These are phyloP conservation scores for Fistularia commersonii DNA, from an alignment of 2,797 vertebrate genomes.

Conservation along the genomic window DNA sequence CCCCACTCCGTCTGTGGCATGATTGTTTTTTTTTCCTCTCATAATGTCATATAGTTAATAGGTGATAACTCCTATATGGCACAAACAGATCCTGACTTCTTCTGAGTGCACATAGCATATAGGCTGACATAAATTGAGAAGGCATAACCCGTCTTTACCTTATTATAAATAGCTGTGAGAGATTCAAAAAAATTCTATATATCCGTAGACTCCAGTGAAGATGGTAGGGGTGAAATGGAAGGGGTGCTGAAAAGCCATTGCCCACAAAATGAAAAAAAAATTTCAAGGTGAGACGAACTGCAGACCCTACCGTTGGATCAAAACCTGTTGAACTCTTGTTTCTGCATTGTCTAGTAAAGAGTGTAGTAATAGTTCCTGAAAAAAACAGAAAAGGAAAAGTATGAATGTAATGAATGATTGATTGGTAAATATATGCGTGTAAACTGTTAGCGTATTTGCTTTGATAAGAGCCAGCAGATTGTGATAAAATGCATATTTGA, in stretches of 20 bases:
- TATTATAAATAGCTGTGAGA: constrained; percentile 42
- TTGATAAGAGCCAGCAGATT: constrained; percentile 29
- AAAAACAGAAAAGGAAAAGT: constrained; percentile 2
- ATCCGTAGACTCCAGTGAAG: constrained; percentile 12
- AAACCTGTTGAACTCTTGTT: constrained; percentile 26
- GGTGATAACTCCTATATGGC: constrained; percentile 72
- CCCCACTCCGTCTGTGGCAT: constrained; percentile 80
- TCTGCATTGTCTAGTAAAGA: constrained; percentile 19
- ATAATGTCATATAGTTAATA: constrained; percentile 74
- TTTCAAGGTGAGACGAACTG: constrained; percentile 25
- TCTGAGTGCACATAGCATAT: constrained; percentile 67
- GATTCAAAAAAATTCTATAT: constrained; percentile 6
- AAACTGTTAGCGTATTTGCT: constrained; percentile 29
- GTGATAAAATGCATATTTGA: constrained; percentile 35
- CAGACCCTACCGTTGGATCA: constrained; percentile 19
- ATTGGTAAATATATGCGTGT: not conserved
- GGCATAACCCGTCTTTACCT: constrained; percentile 53
- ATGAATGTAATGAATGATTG: too few species aligned
- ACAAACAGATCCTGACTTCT: constrained; percentile 61
- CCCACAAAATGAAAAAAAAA: constrained; percentile 9
- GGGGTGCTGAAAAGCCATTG: constrained; percentile 6
- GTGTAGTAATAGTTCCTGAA: constrained; percentile 12
- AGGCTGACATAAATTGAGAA: constrained; percentile 69
- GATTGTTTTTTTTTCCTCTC: constrained; percentile 70
- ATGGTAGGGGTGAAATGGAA: constrained; percentile 10